Base-by-base conservation (phyloP, 2,113 vertebrate genomes). In the Gadus macrocephalus region DNA sequence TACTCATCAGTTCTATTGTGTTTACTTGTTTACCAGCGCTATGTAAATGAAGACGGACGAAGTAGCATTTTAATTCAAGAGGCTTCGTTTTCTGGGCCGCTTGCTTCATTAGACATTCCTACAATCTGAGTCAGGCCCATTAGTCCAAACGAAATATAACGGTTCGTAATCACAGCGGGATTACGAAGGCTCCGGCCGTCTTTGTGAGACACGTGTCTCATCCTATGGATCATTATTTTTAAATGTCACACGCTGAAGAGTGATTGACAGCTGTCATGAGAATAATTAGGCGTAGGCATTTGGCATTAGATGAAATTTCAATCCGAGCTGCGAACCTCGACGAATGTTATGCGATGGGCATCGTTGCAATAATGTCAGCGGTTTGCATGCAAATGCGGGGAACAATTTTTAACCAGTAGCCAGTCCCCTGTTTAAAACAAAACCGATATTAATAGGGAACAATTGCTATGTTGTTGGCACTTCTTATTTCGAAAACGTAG, bases 41-140 rank as follows among this genome's bases (percentile, higher is more conserved):
- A 94, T 94, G 95, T 94, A 92, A 86, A 95, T 95, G 95, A 96
- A 96, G 95, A 79, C 94, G 95, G 96, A 95, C 90, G 93, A 95
- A 94, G 82, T 90, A 90, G 91, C 92, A 92, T 95, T 95, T 94
- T 94, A 95, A 94, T 95, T 93, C 92, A 90, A 90, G 89, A 91
- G 89, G 91, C 91, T 91, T 91, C 66, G 42, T 49, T 49, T 49
- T 14, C 42, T 9, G 42, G 8, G 64, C 67, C 68, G 38, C 65
- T 92, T 91, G 89, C 93, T 95, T 95, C 94, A 96, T 97, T 96
- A 95, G 91, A 91, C 89, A 95, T 95, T 95, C 95, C 92, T 92
- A 88, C 95, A 95, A 95, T 95, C 92, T 95, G 89, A 92, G 93
- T 93, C 1, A 58, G 55, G 55, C 93, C 42, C 73, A 92, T 92